Base-by-base conservation (phyloP, 2,797 vertebrate species). In the Pipistrellus pipistrellus region DNA sequence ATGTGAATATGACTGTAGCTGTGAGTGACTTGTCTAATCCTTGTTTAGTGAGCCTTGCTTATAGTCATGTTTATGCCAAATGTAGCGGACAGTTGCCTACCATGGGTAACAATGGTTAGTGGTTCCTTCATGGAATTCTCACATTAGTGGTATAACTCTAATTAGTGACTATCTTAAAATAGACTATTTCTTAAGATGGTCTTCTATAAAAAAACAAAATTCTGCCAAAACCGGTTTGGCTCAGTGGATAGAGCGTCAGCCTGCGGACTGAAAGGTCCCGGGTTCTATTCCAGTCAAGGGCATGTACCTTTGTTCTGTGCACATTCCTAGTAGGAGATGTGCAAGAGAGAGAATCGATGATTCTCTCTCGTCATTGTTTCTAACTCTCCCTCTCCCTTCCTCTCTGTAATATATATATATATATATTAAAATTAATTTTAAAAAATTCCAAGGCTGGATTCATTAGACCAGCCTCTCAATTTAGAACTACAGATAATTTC, bases 391-490 rank as follows among this genome's bases (percentile, higher is more conserved):
- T 44, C 44, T 44, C 44, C 44, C 44, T 44, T 44, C 44, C 44
- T 44, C 44, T 44, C 8, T 44, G 44, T 44, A 44, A 35, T 3
- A 38, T 38, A 38, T 38, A 38, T 38, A 38, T 38, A 38, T 44
- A 44, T 44, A 44, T n/a, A n/a, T n/a, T n/a, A n/a, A n/a, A n/a
- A n/a, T 44, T 9, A 44, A 44, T 44, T 44, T 44, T 44, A 1
- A 44, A 44, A 44, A 89, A 78, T 76, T 35, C 6, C 68, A 75
- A 25, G 21, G 32, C 53, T 82, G 18, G 38, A 9, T 95, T 68
- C 93, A 57, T 92, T 82, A 76, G 32, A 41, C 75, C 38, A 38
- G 51, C 30, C n/a, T 90, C 94, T 94, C 25, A 82, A 90, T 69
- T 57, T 44, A 48, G 23, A 92, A 23, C 55, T 83, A 35, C 20